Base-by-base conservation (phyloP, 2,888 invertebrate species). In the Oegoconia quadripuncta region DNA sequence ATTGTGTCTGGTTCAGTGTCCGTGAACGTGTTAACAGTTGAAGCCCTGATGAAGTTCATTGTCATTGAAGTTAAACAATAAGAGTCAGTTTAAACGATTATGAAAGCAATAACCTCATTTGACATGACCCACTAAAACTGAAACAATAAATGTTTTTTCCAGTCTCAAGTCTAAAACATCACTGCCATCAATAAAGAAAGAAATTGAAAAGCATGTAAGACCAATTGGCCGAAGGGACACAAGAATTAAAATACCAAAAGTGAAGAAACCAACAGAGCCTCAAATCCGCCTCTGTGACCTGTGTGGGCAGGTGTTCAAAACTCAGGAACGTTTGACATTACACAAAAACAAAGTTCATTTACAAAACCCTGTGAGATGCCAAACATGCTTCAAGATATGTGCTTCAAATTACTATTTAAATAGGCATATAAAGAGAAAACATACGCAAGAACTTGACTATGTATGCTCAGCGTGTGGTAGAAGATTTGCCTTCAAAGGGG, bases 401-500 rank as follows among this genome's bases (percentile, higher is more conserved):
- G 64, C 52, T 9, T 68, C 77, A 1, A 46, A 67, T 17, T 71
- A 70, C 41, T 74, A 81, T 54, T 58, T 86, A 41, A 62, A 63
- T 2, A 64, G 72, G 18, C 88, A 88, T 48, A 59, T 78, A 3
- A 76, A 68, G 48, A 66, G 86, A 30, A 68, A 59, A 40, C 88
- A 88, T 58, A 8, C 25, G 1, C 61, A 60, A 1, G 47, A 59
- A 8, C 74, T 59, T 41, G 65, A 74, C 3, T 84, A 75, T 39
- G 63, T 74, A 13, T 88, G 88, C 55, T 57, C 75, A 1, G 53
- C 57, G 9, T 88, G 88, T 57, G 81, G 78, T 0, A 52, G 48
- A 14, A 52, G 59, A 0, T 88, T 81, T 58, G 77, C 77, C 1
- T 83, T 65, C 34, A 71, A 66, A 58, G 69, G 70, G 1, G 79